Conservation (phyloP, 2,113 vertebrate genomes). For the Seriola aureovittata region DNA sequence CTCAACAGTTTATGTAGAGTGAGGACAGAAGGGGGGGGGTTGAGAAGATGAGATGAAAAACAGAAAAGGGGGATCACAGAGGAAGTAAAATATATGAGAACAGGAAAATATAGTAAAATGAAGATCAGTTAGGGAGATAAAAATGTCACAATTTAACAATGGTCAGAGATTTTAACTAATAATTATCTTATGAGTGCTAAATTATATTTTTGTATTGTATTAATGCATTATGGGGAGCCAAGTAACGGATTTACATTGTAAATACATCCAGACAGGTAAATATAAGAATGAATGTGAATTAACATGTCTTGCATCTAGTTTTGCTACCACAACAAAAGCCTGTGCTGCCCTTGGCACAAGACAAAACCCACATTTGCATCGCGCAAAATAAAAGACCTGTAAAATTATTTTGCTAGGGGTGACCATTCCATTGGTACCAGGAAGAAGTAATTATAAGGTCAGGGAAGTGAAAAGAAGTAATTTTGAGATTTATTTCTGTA, state of each 20-base stretch:
- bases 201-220: not conserved
- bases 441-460: not conserved
- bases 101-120: conserved; percentile 21
- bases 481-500: conserved; percentile 19
- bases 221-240: too few relatives aligned
- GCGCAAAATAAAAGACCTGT: not conserved
- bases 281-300: not conserved
- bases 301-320: not conserved
- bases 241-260: not conserved
- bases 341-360: not conserved
- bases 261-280: not conserved
- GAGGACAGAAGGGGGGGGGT: conserved; percentile 9
- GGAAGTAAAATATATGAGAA: conserved; percentile 22
- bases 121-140: conserved; percentile 1
- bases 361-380: not conserved
- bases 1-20: conserved; percentile 40
- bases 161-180: not conserved
- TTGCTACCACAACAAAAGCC: not conserved
- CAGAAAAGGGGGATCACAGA: not conserved
- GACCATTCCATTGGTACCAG: not conserved
- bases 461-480: not conserved
- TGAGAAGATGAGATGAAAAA: conserved; percentile 22
- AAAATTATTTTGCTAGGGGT: not conserved
- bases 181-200: not conserved
- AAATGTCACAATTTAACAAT: conserved; percentile 9